Evolutionary conservation across 2,113 vertebrate genomes (phyloP).

Genomic region (Calidris pugnax): DNA sequence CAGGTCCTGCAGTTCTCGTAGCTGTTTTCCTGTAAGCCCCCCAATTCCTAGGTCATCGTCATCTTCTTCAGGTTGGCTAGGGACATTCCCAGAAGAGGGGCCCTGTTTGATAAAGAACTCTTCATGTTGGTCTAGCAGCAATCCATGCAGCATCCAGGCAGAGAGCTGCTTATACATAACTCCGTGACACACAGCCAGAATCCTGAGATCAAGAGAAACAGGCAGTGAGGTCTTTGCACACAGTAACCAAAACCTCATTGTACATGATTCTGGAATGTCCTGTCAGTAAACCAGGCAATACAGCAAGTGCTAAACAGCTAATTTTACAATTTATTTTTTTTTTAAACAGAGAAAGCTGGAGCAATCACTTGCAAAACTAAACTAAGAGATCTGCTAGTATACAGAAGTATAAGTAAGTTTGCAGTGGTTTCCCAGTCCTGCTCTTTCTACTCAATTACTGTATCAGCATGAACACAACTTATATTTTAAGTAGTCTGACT

Average conservation of each 20-base stretch:
- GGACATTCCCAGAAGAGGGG: slow-evolving; percentile 85
- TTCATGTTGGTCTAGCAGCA: slow-evolving; percentile 93
- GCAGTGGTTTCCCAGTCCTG: background rate
- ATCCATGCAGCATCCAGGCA: slow-evolving; percentile 96
- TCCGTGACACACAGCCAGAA: slow-evolving; percentile 93
- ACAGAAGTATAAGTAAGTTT: background rate
- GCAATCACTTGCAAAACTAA: background rate
- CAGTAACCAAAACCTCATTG: background rate
- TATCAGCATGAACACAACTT: background rate
- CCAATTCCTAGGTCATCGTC: slow-evolving; percentile 96
- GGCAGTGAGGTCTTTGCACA: background rate
- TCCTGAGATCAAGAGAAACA: slow-evolving; percentile 74
- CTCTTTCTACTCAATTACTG: background rate
- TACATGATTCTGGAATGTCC: background rate
- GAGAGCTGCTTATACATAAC: slow-evolving; percentile 99
- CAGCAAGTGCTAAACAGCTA: background rate
- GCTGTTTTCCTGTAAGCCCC: slow-evolving; percentile 93
- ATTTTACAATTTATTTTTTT: background rate
- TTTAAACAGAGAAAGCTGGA: background rate
- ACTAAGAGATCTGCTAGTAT: background rate
- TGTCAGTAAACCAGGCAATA: background rate
- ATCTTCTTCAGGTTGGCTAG: slow-evolving; percentile 89
- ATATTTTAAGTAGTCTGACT: background rate
- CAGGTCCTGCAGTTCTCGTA: slow-evolving; percentile 94
- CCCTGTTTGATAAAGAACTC: slow-evolving; percentile 97